Conservation (phyloP, 2,113 vertebrate species). For the Scomber japonicus region DNA sequence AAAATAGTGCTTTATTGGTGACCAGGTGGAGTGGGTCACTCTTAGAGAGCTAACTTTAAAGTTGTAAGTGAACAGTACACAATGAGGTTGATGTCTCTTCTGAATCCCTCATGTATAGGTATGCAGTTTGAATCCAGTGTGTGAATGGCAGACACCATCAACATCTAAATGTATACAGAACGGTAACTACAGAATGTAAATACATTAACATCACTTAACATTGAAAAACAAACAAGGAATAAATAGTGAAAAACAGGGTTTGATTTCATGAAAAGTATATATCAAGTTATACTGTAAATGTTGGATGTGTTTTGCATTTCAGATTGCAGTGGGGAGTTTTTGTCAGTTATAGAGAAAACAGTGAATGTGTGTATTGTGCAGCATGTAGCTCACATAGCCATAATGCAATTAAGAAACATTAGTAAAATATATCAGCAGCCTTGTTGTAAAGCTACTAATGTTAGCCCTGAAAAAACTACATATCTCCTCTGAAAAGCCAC, state of each 20-base stretch:
- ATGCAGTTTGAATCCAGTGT: neutral
- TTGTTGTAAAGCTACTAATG: neutral
- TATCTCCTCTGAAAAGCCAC: neutral
- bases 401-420: neutral
- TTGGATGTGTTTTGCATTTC: neutral
- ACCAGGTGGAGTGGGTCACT: too few relatives aligned
- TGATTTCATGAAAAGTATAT: neutral
- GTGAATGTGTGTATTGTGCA: too few relatives aligned
- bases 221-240: too few relatives aligned
- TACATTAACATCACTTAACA: neutral
- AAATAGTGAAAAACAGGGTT: neutral
- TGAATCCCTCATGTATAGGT: neutral
- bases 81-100: neutral
- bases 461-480: neutral
- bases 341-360: too few relatives aligned
- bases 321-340: neutral
- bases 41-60: too few relatives aligned
- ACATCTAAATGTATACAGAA: neutral
- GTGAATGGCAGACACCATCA: neutral
- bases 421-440: neutral
- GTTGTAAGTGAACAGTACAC: too few relatives aligned
- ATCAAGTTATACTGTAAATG: too few relatives aligned
- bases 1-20: too few relatives aligned
- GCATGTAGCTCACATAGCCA: too few relatives aligned
- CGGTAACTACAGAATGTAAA: neutral